A percentile compares a stretch with the other conserved stretches of the same genome.
Conservation (phyloP, 2,888 invertebrate species). For the Arrhopalites spinosus region DNA sequence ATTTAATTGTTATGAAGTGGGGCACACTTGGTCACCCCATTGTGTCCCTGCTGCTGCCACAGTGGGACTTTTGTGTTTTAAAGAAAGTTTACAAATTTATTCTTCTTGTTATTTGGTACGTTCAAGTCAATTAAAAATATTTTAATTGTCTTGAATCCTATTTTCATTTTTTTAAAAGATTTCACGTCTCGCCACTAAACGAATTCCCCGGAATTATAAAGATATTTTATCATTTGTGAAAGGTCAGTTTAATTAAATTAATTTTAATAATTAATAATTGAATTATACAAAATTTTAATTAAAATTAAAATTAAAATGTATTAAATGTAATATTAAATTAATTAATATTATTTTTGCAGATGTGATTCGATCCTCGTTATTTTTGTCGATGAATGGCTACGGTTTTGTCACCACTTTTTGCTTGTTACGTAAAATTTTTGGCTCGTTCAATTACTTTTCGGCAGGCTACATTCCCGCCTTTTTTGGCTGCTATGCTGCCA, state of each 20-base stretch:
- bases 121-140: no score
- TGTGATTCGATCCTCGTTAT: constrained; percentile 75
- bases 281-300: no score
- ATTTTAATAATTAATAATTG: no score
- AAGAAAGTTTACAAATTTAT: constrained; percentile 76
- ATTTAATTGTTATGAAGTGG: constrained; percentile 71
- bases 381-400: constrained; percentile 75
- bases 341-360: no score
- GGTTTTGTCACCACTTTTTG: constrained; percentile 75
- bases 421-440: constrained; percentile 67
- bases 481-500: constrained; percentile 69
- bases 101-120: constrained; percentile 60
- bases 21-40: constrained; percentile 79
- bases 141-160: not conserved
- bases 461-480: constrained; percentile 76
- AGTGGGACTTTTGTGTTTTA: constrained; percentile 68
- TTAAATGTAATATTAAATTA: no score
- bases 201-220: constrained; percentile 64
- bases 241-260: constrained; percentile 57
- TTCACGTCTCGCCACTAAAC: constrained; percentile 71
- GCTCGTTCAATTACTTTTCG: constrained; percentile 72
- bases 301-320: no score
- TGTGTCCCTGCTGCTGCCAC: constrained; percentile 73
- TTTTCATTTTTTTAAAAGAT: constrained; percentile 60
- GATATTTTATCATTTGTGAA: constrained; percentile 68